A percentile compares a stretch with the other conserved stretches of the same genome.
phyloP scores from a whole-genome alignment of 2,888 invertebrate species.

The Morpho helenor region DNA sequence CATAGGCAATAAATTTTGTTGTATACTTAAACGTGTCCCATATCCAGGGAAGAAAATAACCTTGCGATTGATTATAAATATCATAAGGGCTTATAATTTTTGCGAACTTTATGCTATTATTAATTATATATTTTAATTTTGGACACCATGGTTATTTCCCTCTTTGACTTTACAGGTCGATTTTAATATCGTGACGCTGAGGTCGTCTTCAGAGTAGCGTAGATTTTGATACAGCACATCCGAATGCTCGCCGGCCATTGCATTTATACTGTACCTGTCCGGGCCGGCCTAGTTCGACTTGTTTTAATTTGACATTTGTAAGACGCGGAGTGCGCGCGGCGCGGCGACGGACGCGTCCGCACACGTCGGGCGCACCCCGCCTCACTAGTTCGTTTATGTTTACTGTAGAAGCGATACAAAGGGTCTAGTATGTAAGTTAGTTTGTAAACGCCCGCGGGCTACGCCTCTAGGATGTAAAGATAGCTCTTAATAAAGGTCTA shows the following conservation, averaged over 20 bases:
- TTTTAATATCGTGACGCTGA: constrained; percentile 74
- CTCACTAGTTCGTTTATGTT: constrained; percentile 33
- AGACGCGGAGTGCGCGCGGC: constrained; percentile 24
- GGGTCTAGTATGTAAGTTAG: constrained; percentile 65
- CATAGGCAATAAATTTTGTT: neutral
- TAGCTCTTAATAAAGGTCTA: constrained; percentile 70
- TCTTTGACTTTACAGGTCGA: constrained; percentile 80
- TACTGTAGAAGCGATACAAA: constrained; percentile 45
- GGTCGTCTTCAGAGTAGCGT: constrained; percentile 57
- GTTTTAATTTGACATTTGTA: constrained; percentile 32
- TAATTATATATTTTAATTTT: constrained; percentile 3
- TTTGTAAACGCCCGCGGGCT: constrained; percentile 50
- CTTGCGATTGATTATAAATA: neutral
- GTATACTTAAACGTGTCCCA: constrained; percentile 1
- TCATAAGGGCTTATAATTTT: too few species aligned
- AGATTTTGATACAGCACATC: constrained; percentile 61
- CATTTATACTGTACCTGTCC: constrained; percentile 64
- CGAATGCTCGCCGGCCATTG: constrained; percentile 57
- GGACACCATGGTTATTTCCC: constrained; percentile 59
- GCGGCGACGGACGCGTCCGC: constrained; percentile 13
- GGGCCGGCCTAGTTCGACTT: constrained; percentile 37
- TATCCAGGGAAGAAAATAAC: constrained; percentile 8
- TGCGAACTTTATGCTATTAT: too few species aligned
- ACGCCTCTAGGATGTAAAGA: constrained; percentile 66
- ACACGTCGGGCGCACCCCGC: constrained; percentile 2